Base-by-base conservation (phyloP, 2,113 vertebrate genomes). In the Elanoides forficatus region DNA sequence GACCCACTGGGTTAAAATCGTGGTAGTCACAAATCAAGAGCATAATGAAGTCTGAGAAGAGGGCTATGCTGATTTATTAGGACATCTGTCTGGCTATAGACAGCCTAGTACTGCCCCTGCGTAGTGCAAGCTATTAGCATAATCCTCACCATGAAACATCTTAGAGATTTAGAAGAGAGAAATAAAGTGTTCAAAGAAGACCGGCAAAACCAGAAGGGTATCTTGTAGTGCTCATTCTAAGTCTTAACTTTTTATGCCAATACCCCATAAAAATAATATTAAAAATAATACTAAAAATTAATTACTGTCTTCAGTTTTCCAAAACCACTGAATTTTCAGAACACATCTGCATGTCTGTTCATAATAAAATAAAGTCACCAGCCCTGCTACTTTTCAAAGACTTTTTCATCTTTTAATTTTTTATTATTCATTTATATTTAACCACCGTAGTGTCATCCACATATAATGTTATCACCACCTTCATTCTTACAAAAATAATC, bases 21-120 rank as follows among this genome's bases (percentile, higher is more conserved):
- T 45, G 97, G 85, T 82, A 95, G 56, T 10, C 97, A 97, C 94
- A 98, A 98, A 97, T 98, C 96, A 97, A 45, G 83, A 71, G n/a
- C 73, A 84, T 94, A 95, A 96, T 97, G 95, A 96, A 97, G 92
- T 96, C 95, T 96, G 95, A 94, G 93, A 80, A 96, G 95, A 95
- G 79, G 73, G 91, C 74, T 88, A 59, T 66, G 89, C 80, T 97
- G 93, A 97, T 97, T 98, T 97, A 98, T 91, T 93, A 36, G 93
- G 92, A 97, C 85, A 94, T 97, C 94, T 97, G 95, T 95, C 97
- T 97, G 96, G 88, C 86, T 97, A 60, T 11, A 92, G 88, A 85
- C 92, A 96, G 95, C 91, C 81, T 22, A 87, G 82, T 60, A 47
- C 81, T 91, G 86, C 87, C 92, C 87, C 73, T 80, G 76, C 29